Conservation (phyloP, 1,140 invertebrate species). For the Bombus impatiens region DNA sequence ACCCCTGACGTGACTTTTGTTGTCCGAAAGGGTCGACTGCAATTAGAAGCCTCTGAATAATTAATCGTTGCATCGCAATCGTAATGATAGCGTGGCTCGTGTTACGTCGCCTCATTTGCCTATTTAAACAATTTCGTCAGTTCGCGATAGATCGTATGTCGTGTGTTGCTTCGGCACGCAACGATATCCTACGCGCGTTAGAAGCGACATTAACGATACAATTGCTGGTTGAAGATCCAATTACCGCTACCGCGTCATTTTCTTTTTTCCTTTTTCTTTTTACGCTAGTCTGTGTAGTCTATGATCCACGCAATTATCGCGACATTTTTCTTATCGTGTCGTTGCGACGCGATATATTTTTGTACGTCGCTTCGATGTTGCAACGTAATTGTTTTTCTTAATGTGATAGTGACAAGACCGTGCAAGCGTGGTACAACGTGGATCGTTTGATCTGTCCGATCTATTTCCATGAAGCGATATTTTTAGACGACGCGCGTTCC, state of each 20-base stretch:
- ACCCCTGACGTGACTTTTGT: slow-evolving; percentile 61
- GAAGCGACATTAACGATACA: not conserved
- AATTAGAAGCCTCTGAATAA: slow-evolving; percentile 61
- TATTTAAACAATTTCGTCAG: not conserved
- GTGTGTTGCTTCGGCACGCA: not conserved
- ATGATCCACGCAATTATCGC: too few species aligned
- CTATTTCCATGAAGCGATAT: too few species aligned
- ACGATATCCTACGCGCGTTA: not conserved
- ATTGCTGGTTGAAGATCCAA: not conserved
- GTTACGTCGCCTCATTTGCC: not conserved
- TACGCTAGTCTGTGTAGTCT: not conserved
- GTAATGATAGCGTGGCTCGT: slow-evolving; percentile 34
- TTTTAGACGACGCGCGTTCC: not conserved
- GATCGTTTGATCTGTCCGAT: too few species aligned
- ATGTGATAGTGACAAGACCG: fast-evolving
- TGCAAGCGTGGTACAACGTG: too few species aligned
- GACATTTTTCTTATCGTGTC: not conserved
- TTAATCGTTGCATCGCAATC: slow-evolving; percentile 54
- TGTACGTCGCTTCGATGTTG: too few species aligned
- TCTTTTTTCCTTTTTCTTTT: too few species aligned
- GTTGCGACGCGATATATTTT: too few species aligned
- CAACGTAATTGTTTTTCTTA: too few species aligned
- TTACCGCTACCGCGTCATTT: not conserved
- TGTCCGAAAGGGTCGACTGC: slow-evolving; percentile 38
- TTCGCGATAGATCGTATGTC: not conserved